phyloP scores from a whole-genome alignment of 1,140 invertebrate species.

The Amyelois transitella region DNA sequence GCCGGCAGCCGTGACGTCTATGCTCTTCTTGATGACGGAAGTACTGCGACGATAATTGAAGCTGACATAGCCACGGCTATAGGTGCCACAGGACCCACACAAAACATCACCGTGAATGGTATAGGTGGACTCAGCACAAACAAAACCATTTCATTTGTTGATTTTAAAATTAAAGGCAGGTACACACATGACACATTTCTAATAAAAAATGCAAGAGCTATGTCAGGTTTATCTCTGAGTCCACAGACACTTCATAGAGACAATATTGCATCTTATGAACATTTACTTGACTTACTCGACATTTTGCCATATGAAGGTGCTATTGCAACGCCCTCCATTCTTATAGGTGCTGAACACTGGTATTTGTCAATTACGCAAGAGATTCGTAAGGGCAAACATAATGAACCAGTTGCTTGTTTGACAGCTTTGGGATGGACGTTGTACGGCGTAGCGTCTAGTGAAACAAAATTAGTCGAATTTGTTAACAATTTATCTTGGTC shows the following conservation, averaged over 20 bases:
- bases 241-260: conserved; percentile 2
- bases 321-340: conserved; percentile 9
- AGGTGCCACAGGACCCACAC: not conserved
- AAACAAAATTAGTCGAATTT: conserved; percentile 5
- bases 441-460: conserved; percentile 8
- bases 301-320: conserved; percentile 5
- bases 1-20: not conserved
- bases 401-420: conserved; percentile 12
- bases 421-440: conserved; percentile 19
- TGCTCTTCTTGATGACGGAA: conserved; percentile 10
- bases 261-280: not conserved
- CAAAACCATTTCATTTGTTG: conserved; percentile 2
- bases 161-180: conserved; percentile 14
- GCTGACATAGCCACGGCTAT: not conserved
- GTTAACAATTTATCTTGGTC: conserved; percentile 7
- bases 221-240: conserved; percentile 2
- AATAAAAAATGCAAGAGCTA: conserved; percentile 6
- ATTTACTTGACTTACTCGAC: conserved; percentile 5
- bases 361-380: conserved; percentile 9
- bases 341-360: conserved; percentile 20
- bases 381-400: conserved; percentile 3
- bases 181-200: conserved; percentile 3
- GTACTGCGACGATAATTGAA: conserved; percentile 3
- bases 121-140: conserved; percentile 7
- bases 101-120: conserved; percentile 3